Base-by-base conservation (phyloP, 1,140 invertebrate genomes). In the Trachymyrmex septentrionalis region DNA sequence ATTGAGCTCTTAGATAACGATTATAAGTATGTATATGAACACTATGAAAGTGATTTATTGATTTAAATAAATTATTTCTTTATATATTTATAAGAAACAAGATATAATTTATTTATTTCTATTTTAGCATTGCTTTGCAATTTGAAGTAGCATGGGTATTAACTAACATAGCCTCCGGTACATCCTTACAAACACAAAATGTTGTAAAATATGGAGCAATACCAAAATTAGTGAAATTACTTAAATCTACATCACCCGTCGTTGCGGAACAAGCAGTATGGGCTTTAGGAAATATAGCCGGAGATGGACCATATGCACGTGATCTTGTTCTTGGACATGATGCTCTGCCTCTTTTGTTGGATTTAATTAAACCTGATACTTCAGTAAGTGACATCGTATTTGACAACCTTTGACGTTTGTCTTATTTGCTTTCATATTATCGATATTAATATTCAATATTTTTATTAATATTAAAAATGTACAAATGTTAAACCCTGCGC, bases 121-220 rank as follows among this genome's bases (percentile, higher is more conserved):
- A 57, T 96, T 12, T 14, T 93, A 99, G 98, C 91, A 95, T 97
- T n/a, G 96, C 97, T 71, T 95, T 99, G 12, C 99, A 99, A 94
- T 99, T 99, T 96, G 99, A 99, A 96, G 98, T 99, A 38, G 98
- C 99, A 1, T 99, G 99, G 99, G 99, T 99, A 1, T 94, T 99
- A 27, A 99, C 99, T 50, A 99, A 99, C 93, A 99, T 99, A 88
- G 99, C 99, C 14, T 99, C 98, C 0, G 99, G 99, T 16, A 99
- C 98, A 7, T 97, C 98, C 14, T 96, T 97, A 24, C 98, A 99
- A 95, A 99, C 99, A 3, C 96, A 97, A 87, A 97, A 97, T 66
- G 98, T 99, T 53, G 97, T 99, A 7, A 96, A 98, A 92, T 95
- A 97, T 92, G 98, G 98, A 61, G 99, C 99, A 19, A 97, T 99